Percentiles rank a stretch among this genome's conserved stretches.
phyloP scores from a whole-genome alignment of 1,140 invertebrate genomes.

The Tetragonula clypearis region DNA sequence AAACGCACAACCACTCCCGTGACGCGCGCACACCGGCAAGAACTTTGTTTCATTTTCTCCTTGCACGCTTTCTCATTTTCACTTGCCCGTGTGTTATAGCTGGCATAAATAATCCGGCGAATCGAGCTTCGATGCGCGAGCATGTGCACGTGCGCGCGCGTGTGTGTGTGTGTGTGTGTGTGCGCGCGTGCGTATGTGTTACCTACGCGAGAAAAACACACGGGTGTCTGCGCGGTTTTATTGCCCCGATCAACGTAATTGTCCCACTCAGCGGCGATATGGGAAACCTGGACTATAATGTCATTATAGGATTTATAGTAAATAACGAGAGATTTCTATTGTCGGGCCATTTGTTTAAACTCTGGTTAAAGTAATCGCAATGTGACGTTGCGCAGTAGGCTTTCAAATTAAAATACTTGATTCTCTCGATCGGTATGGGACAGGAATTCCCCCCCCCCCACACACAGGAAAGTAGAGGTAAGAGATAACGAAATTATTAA shows the following conservation, averaged over 20 bases:
- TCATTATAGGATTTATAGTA: neutral
- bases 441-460: too few species aligned
- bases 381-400: neutral
- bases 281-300: neutral
- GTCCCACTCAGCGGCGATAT: neutral
- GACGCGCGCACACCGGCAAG: constrained; percentile 14
- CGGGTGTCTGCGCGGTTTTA: neutral
- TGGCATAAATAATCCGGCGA: constrained; percentile 24
- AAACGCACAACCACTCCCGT: constrained; percentile 32
- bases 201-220: neutral
- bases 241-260: constrained; percentile 13
- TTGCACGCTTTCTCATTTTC: constrained; percentile 48
- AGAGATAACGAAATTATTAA: too few species aligned
- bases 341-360: neutral
- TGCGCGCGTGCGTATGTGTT: neutral
- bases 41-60: constrained; percentile 49
- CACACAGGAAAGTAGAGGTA: too few species aligned
- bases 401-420: neutral
- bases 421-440: neutral
- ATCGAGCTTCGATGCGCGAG: neutral
- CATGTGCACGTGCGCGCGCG: neutral
- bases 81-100: constrained; percentile 25
- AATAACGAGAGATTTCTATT: neutral
- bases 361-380: neutral
- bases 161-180: neutral